Evolutionary conservation across 1,140 invertebrate genomes (phyloP).

Genomic region (Glossosoma conforme): DNA sequence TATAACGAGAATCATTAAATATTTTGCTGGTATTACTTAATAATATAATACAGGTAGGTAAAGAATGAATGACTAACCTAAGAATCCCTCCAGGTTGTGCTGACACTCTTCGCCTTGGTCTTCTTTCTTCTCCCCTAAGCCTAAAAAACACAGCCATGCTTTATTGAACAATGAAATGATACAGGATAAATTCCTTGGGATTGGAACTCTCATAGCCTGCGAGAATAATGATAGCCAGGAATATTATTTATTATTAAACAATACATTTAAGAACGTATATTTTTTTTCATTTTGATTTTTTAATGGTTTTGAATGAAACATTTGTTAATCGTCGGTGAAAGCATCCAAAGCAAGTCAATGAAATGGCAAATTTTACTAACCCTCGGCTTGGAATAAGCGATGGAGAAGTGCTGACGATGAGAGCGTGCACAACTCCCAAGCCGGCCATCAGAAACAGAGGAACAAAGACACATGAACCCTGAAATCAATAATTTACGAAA

Average conservation of each 20-base stretch:
- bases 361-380: constrained; percentile 29
- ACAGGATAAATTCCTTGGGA: too few relatives aligned
- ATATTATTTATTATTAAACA: too few relatives aligned
- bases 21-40: too few relatives aligned
- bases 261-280: too few relatives aligned
- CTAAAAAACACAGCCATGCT: too few relatives aligned
- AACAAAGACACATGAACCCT: constrained; percentile 52
- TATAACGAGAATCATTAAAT: too few relatives aligned
- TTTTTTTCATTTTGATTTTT: background rate
- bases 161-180: too few relatives aligned
- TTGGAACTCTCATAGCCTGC: too few relatives aligned
- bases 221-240: too few relatives aligned
- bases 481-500: constrained; percentile 5
- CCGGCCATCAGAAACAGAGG: constrained; percentile 76
- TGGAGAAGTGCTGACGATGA: constrained; percentile 76
- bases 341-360: background rate
- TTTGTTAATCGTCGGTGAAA: background rate
- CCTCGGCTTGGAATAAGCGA: constrained; percentile 40
- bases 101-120: constrained; percentile 11
- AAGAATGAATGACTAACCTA: constrained; percentile 10
- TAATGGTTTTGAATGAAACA: background rate
- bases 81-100: constrained; percentile 10
- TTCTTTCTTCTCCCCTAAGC: constrained; percentile 17
- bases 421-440: constrained; percentile 82
- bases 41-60: too few relatives aligned